Conservation (phyloP, 2,888 invertebrate genomes). For the Tetheella fluctuosa region DNA sequence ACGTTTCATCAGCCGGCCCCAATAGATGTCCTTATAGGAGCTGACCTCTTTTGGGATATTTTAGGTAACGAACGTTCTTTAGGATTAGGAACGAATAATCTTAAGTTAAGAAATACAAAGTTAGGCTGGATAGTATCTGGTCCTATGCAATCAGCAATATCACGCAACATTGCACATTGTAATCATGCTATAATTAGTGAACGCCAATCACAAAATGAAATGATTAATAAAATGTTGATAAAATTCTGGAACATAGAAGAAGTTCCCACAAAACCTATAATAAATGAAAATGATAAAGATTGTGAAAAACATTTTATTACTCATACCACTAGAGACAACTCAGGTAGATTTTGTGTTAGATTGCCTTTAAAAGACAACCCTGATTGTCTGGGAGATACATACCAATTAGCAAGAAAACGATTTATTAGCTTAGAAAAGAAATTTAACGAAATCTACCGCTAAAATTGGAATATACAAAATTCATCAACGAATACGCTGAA, state of each 20-base stretch:
- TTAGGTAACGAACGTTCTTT: constrained; percentile 28
- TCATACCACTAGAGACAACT: constrained; percentile 19
- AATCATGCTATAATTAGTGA: constrained; percentile 17
- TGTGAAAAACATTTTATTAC: constrained; percentile 33
- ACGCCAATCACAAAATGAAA: background rate
- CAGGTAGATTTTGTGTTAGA: constrained; percentile 31
- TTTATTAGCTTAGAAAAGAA: constrained; percentile 26
- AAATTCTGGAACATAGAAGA: constrained; percentile 38
- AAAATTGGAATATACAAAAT: constrained; percentile 26
- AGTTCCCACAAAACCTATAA: constrained; percentile 18
- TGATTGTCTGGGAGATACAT: constrained; percentile 28
- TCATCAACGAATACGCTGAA: constrained; percentile 29
- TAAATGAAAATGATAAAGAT: constrained; percentile 21
- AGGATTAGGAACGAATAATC: constrained; percentile 20
- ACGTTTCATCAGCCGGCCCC: constrained; percentile 21
- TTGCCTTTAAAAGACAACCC: background rate
- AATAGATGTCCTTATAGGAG: constrained; percentile 25
- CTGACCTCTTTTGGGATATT: constrained; percentile 32
- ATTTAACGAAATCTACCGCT: constrained; percentile 15
- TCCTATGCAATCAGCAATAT: constrained; percentile 20
- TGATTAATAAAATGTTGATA: constrained; percentile 21
- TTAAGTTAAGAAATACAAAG: constrained; percentile 26
- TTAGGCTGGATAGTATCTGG: constrained; percentile 40
- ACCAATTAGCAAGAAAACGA: constrained; percentile 28
- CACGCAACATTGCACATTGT: constrained; percentile 8